Base-by-base conservation (phyloP, 2,797 vertebrate species). In the Tenualosa ilisha region DNA sequence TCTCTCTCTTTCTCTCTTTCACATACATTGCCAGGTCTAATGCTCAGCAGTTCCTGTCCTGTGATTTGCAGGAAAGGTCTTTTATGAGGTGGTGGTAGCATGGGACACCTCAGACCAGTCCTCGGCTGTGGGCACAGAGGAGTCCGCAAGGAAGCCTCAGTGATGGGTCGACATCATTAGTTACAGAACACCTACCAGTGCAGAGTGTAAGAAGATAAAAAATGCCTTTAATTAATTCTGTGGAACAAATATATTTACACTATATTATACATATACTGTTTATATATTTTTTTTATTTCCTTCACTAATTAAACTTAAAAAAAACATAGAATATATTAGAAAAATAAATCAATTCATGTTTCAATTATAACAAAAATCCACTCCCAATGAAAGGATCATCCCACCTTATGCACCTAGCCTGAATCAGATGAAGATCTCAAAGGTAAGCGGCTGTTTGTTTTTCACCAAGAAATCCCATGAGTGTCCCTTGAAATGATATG, bases 1-100 rank as follows among this genome's bases (percentile, higher is more conserved):
- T 51, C 50, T 51, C 50, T 50, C 49, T 50, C 5, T 81, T 72
- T 65, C 6, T 63, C 24, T 6, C 65, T 26, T 37, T 31, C 51
- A 20, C 84, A 85, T 49, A 65, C 43, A 46, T 83, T 86, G 83
- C 59, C 20, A 9, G 65, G 63, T 81, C 61, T 22, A 43, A 54
- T 40, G 68, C 43, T 51, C 49, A 51, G 59, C 75, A 5, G 68
- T n/a, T 84, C 75, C 72, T 17, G 40, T n/a, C n/a, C n/a, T 79
- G 72, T 17, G 40, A 79, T 46, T 17, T 7, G 40, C 17, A 20
- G 72, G 1, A 7, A 40, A 7, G 40, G 72, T 79, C 72, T 20
- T 43, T 79, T 79, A 79, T 7, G 40, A 46, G 37, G 12, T 53
- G 37, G 15, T 40, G 81, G 51, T 75, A 49, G 72, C 40, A 17